These are phyloP conservation scores for Ophioderma brevispina DNA, from an alignment of 35 echinoderm and acorn worm species.

Conservation along the genomic window DNA sequence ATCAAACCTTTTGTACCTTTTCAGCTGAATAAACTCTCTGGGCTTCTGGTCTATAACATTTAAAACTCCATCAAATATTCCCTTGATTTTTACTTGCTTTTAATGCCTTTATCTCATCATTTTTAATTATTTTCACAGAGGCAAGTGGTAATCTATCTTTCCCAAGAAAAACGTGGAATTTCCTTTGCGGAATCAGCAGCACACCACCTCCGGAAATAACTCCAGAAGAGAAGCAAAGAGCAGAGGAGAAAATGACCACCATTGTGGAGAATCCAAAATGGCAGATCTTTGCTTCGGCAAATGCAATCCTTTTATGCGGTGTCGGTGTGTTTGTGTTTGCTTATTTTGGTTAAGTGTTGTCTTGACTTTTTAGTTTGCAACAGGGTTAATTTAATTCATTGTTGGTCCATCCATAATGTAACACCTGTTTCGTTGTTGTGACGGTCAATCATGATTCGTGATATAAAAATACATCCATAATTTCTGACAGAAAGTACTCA, in stretches of 20 bases:
- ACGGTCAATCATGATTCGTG: too few species aligned
- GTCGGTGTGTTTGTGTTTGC: neutral
- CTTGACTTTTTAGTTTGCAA: neutral
- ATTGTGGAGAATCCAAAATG: conserved; percentile 38
- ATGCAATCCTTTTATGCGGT: neutral
- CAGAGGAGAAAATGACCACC: conserved; percentile 16
- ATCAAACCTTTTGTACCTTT: too few species aligned
- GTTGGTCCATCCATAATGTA: too few species aligned
- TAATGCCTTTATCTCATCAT: too few species aligned
- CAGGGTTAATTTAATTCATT: too few species aligned
- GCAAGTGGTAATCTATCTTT: conserved; percentile 17
- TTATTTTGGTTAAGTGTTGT: neutral
- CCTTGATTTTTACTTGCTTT: too few species aligned
- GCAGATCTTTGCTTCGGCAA: neutral
- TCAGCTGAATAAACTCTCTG: too few species aligned
- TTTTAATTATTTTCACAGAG: conserved; percentile 6
- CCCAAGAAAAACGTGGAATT: conserved; percentile 33
- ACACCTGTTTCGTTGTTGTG: too few species aligned
- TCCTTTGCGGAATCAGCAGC: conserved; percentile 34
- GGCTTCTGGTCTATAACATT: too few species aligned
- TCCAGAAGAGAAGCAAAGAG: conserved; percentile 27
- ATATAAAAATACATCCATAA: too few species aligned
- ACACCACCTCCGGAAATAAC: conserved; percentile 8
- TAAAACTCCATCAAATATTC: too few species aligned
- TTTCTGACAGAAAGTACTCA: too few species aligned